Evolutionary conservation across 2,888 invertebrate genomes (phyloP).

Genomic region (Arctia plantaginis): DNA sequence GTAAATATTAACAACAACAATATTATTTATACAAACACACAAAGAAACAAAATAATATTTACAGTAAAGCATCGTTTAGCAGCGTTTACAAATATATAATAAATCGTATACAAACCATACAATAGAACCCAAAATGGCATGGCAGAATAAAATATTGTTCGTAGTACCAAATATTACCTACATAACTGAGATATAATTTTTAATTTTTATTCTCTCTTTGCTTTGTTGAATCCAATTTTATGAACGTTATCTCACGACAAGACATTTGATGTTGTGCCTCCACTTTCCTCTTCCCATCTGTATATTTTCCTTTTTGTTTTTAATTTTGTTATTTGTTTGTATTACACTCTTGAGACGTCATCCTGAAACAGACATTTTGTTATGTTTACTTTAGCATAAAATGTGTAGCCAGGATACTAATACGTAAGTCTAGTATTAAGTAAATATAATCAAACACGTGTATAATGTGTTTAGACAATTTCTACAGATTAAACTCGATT

Average conservation of each 20-base stretch:
- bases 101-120: background rate
- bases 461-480: too few relatives aligned
- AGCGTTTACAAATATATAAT: too few relatives aligned
- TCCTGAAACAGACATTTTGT: background rate
- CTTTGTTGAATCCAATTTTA: background rate
- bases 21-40: too few relatives aligned
- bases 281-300: background rate
- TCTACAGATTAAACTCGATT: too few relatives aligned
- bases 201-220: slow-evolving; percentile 15
- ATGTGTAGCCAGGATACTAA: background rate
- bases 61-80: too few relatives aligned
- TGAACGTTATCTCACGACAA: slow-evolving; percentile 2
- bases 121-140: background rate
- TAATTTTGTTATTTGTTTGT: slow-evolving; percentile 10
- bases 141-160: background rate
- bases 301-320: slow-evolving; percentile 11
- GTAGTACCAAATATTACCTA: background rate
- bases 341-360: background rate
- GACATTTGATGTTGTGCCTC: background rate
- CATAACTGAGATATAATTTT: slow-evolving; percentile 10
- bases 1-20: too few relatives aligned
- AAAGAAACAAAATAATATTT: too few relatives aligned
- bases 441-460: background rate
- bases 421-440: background rate
- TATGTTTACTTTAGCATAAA: background rate